phyloP scores from a whole-genome alignment of 2,888 invertebrate genomes.

The Caenorhabditis parvicauda region DNA sequence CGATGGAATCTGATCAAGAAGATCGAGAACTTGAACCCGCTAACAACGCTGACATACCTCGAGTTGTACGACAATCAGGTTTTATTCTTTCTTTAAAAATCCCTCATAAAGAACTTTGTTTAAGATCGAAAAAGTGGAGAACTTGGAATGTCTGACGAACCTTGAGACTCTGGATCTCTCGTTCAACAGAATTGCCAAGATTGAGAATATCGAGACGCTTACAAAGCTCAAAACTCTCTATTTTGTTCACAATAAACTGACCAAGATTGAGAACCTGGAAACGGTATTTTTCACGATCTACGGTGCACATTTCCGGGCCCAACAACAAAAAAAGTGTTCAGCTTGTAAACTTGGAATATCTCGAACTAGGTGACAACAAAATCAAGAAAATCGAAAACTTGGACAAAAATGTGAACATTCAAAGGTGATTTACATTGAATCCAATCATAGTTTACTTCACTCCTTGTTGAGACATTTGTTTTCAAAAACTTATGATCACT shows the following conservation, averaged over 20 bases:
- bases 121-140: slow-evolving; percentile 74
- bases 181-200: slow-evolving; percentile 76
- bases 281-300: slow-evolving; percentile 66
- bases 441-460: neutral
- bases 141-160: slow-evolving; percentile 81
- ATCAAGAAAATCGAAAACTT: slow-evolving; percentile 68
- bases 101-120: neutral
- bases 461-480: neutral
- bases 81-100: neutral
- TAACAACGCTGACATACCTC: slow-evolving; percentile 76
- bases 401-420: slow-evolving; percentile 31
- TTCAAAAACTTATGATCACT: neutral
- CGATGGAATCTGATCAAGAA: slow-evolving; percentile 94
- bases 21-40: slow-evolving; percentile 82
- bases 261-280: slow-evolving; percentile 64
- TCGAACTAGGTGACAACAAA: slow-evolving; percentile 91
- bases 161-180: slow-evolving; percentile 90
- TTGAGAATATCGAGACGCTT: slow-evolving; percentile 63
- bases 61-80: slow-evolving; percentile 97
- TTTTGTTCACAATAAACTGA: slow-evolving; percentile 68
- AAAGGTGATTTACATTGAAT: slow-evolving; percentile 6
- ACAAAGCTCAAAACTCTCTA: slow-evolving; percentile 64
- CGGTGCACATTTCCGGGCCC: neutral
- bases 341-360: slow-evolving; percentile 73
- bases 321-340: slow-evolving; percentile 7